These are phyloP conservation scores for Sander lucioperca DNA, from an alignment of 2,113 vertebrate species.

Conservation along the genomic window DNA sequence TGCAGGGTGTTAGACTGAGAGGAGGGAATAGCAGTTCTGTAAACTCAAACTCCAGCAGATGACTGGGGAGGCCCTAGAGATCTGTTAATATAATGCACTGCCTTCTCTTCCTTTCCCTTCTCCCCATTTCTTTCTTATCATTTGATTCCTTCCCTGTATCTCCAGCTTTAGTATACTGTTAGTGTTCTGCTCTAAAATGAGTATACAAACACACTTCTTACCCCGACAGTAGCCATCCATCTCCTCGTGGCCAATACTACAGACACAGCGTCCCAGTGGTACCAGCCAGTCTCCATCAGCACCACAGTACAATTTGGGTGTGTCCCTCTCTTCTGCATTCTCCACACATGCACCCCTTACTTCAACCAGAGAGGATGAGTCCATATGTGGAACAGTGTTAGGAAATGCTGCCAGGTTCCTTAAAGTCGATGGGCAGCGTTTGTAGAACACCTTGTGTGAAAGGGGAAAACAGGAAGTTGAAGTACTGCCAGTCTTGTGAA, in stretches of 20 bases:
- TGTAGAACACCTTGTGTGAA: constrained; percentile 90
- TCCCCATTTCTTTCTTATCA: neutral
- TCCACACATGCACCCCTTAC: constrained; percentile 95
- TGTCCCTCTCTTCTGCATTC: constrained; percentile 95
- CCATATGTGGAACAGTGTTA: constrained; percentile 94
- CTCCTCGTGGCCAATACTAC: constrained; percentile 94
- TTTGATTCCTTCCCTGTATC: constrained; percentile 24
- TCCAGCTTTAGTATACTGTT: constrained; percentile 10
- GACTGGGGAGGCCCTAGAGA: constrained; percentile 61
- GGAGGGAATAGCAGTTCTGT: constrained; percentile 43
- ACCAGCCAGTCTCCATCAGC: constrained; percentile 99
- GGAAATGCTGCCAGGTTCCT: constrained; percentile 95
- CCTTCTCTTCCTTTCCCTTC: neutral
- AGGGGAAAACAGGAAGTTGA: neutral
- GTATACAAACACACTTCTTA: constrained; percentile 78
- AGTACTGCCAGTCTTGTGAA: neutral
- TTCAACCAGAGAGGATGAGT: constrained; percentile 97
- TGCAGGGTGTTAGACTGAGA: constrained; percentile 51
- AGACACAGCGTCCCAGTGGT: constrained; percentile 96
- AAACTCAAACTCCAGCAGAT: constrained; percentile 56
- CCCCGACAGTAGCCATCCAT: constrained; percentile 92
- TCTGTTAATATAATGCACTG: constrained; percentile 52
- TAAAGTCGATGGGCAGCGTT: constrained; percentile 94
- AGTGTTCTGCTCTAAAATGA: constrained; percentile 20
- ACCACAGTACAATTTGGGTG: constrained; percentile 95